Base-by-base conservation (phyloP, 2,113 vertebrate species). In the Microcebus tavaratra region DNA sequence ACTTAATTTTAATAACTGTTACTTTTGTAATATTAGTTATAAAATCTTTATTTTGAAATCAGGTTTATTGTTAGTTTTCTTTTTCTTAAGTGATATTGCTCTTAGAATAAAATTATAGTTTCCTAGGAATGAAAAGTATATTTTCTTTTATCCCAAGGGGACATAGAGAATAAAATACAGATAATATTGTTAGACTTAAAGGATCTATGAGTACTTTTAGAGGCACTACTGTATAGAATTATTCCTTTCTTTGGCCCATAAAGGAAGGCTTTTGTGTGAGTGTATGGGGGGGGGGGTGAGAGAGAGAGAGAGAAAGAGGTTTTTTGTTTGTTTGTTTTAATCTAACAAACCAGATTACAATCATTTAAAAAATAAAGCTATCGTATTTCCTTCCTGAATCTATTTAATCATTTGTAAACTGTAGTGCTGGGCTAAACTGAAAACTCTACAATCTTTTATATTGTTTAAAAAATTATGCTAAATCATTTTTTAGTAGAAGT, bases 11-110 rank as follows among this genome's bases (percentile, higher is more conserved):
- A 12, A 93, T 84, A 39, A 68, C 5, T 9, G 88, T 86, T 90
- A 84, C 14, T 82, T 75, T 97, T 94, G 36, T 27, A 57, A 80
- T 9, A 31, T 18, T 29, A 79, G 4, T 48, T 91, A 97, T 78
- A 2, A 94, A 73, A 88, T 86, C 15, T 91, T 95, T 90, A 94
- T 73, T 94, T 84, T 83, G 39, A 88, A 89, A 61, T 83, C 3
- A 87, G 15, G 21, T 89, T 86, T 79, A 25, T 89, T 95, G 7
- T 42, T 59, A 50, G 2, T 53, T 57, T 59, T 68, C 27, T 68
- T n/a, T 75, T 92, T 95, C 27, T 84, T 81, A 89, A 73, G 36
- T 31, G 17, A 25, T 73, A 76, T 14, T 67, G 6, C 5, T 55
- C 6, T 90, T 48, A 68, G 67, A 2, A 48, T 68, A 14, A 94